Base-by-base conservation (phyloP, 2,113 vertebrate genomes). In the Atherinomorus stipes region DNA sequence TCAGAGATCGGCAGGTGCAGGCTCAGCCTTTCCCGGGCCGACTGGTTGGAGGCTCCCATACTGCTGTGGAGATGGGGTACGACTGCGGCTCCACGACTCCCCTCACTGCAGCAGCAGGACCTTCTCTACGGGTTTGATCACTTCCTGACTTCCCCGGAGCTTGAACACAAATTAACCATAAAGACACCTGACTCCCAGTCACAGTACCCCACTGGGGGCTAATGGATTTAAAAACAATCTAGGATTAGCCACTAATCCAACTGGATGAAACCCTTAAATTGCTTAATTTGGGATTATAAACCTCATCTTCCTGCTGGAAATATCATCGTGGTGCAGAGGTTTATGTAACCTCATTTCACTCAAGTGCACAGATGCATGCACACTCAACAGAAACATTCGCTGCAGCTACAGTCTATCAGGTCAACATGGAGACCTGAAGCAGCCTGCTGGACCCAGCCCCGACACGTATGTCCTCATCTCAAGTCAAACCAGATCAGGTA, bases 1-100 rank as follows among this genome's bases (percentile, higher is more conserved):
- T 99, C 90, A 94, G 98, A 74, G 98, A 98, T 11, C 94, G 97
- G 73, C 97, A 99, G 93, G 95, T 95, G 5, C 89, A 91, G 74
- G 86, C 74, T 25, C 89, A 88, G 0, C 96, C 94, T 11, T 94
- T 95, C 0, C 94, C 96, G 1, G 94, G 93, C 52, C 94, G 95
- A 65, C 94, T 96, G 86, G 90, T 95, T 0, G 85, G 95, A 31
- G 94, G 90, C 1, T 85, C 95, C 0, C 96, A 96, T 1, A 91
- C 96, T 0, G 89, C 93, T 64, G 94, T 96, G 80, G 96, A 99
- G 40, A 76, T 96, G 47, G 96, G 97, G 93, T 98, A 96, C 78
- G 96, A 98, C 83, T 95, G 94, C 11, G 94, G 95, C 87, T 95
- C 97, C 31, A 95, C 91, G 1, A 93, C 96, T 1, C 96, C 96